Evolutionary conservation across 2,888 invertebrate genomes (phyloP), one percentile per base, ranked within the genome.

Genomic region (Spatulosminthurus flaviceps): DNA sequence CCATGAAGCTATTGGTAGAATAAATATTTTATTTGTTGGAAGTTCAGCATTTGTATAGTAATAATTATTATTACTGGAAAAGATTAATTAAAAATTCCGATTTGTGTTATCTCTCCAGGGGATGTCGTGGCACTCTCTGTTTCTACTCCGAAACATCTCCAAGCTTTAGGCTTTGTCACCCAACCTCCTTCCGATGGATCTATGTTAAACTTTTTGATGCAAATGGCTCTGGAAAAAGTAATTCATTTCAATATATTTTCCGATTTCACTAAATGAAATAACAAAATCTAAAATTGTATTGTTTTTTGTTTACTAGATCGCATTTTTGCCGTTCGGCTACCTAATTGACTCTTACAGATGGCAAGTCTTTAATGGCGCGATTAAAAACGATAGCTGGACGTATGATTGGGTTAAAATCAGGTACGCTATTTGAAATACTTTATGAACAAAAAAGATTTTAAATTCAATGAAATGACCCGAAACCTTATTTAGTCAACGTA

Each of bases 51-150:
- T n/a, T n/a, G n/a, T n/a, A n/a, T n/a, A n/a, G n/a, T n/a, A n/a
- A n/a, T n/a, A n/a, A n/a, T n/a, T n/a, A n/a, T n/a, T n/a, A n/a
- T n/a, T n/a, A n/a, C n/a, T n/a, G n/a, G n/a, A n/a, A n/a, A n/a
- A n/a, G n/a, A n/a, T n/a, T n/a, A n/a, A n/a, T n/a, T n/a, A n/a
- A n/a, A n/a, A n/a, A n/a, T n/a, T n/a, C n/a, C n/a, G n/a, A n/a
- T n/a, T n/a, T n/a, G n/a, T n/a, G n/a, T 66, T 24, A 26, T 66
- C 1, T 16, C 7, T 28, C n/a, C 95, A 0, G 93, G 95, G 0
- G 95, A 95, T 86, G 92, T 94, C 0, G 91, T 95, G 29, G 91
- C 92, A 0, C 88, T 95, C 16, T 94, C 94, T 0, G 92, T 94
- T 0, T 91, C 92, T 86, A 95, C 94, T 61, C 91, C 94, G 0